phyloP scores from a whole-genome alignment of 2,113 vertebrate genomes.

The Rhombomys opimus region DNA sequence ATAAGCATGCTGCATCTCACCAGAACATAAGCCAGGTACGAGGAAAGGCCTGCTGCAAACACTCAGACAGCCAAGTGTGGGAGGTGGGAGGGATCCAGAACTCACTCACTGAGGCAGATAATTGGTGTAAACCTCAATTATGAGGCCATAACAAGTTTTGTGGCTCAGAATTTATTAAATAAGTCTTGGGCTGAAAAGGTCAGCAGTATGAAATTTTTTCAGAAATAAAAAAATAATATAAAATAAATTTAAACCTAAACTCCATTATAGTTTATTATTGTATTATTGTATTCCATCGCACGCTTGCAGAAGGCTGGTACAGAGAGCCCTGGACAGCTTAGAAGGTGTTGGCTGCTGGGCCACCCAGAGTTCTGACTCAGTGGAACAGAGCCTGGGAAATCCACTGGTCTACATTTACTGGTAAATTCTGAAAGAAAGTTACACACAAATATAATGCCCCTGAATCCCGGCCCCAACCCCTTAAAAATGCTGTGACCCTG shows the following conservation, averaged over 20 bases:
- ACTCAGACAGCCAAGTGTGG: neutral
- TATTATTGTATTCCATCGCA: neutral
- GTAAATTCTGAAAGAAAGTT: neutral
- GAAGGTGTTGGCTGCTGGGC: neutral
- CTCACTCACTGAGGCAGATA: neutral
- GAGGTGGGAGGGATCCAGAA: neutral
- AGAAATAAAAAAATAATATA: conserved; percentile 46
- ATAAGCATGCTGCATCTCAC: neutral
- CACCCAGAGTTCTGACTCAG: neutral
- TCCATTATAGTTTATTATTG: conserved; percentile 16
- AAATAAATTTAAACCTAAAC: conserved; percentile 20
- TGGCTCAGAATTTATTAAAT: conserved; percentile 34
- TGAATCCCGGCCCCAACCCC: no score
- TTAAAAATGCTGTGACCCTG: neutral
- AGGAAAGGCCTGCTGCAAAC: neutral
- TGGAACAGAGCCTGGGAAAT: neutral
- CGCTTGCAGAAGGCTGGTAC: neutral
- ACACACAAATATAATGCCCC: neutral
- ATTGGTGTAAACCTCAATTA: neutral
- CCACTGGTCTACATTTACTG: neutral
- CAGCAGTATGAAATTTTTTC: conserved; percentile 10
- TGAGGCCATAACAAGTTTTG: neutral
- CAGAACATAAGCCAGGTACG: neutral
- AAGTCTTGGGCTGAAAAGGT: neutral
- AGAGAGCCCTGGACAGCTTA: neutral